Conservation (phyloP, 2,797 vertebrate genomes). For the Pantherophis vulpinus region DNA sequence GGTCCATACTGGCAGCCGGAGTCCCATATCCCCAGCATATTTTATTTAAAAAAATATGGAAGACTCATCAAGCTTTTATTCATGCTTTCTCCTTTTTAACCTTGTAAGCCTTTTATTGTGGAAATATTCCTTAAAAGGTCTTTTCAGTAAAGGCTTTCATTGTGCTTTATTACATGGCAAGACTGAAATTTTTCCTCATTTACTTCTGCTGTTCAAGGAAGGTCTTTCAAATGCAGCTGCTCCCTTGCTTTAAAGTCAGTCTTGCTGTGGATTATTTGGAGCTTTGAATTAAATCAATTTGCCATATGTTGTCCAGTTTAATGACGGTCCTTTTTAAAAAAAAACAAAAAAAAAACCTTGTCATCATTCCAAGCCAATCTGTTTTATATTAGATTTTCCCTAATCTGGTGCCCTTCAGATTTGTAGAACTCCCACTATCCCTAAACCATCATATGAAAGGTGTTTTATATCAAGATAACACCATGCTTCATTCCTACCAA, state of each 20-base stretch:
- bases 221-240: slow-evolving; percentile 36
- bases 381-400: slow-evolving; percentile 16
- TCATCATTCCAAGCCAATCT: slow-evolving; percentile 27
- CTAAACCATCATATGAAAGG: background rate
- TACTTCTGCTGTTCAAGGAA: slow-evolving; percentile 38
- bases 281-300: slow-evolving; percentile 34
- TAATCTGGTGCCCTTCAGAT: background rate
- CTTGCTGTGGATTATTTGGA: slow-evolving; percentile 44
- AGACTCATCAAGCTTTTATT: slow-evolving; percentile 52
- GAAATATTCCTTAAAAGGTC: slow-evolving; percentile 45
- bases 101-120: slow-evolving; percentile 52
- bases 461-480: slow-evolving; percentile 36
- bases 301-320: slow-evolving; percentile 45
- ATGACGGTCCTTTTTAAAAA: slow-evolving; percentile 49
- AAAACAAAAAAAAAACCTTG: background rate
- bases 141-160: slow-evolving; percentile 37
- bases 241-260: slow-evolving; percentile 42
- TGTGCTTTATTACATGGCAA: slow-evolving; percentile 46
- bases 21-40: slow-evolving; percentile 53
- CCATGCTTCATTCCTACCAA: slow-evolving; percentile 41
- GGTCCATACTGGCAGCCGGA: slow-evolving; percentile 56
- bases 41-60: slow-evolving; percentile 47
- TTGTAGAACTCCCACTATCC: background rate
- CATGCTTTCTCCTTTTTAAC: slow-evolving; percentile 51
- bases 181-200: slow-evolving; percentile 31